Evolutionary conservation across 2,888 invertebrate species (phyloP), one percentile per base, ranked within the genome.

Genomic region (Lithodes maja): DNA sequence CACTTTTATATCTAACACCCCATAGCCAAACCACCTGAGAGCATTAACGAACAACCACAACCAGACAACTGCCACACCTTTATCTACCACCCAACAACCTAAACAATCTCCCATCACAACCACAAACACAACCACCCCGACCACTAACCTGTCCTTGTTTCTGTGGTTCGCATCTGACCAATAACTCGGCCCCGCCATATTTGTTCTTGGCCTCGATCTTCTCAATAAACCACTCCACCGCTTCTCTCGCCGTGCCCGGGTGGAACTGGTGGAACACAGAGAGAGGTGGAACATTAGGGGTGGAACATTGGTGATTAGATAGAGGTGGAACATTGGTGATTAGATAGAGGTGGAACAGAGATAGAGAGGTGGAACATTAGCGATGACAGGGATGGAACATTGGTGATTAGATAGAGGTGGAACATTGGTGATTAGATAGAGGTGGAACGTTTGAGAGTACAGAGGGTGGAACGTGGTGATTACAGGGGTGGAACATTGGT

Each of bases 121-220:
- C 79, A 1, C 81, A 17, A 17, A n/a, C 33, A 49, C 50, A 49
- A 49, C 3, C 3, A 55, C 55, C 2, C 0, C 9, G 2, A 15
- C 50, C 80, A 55, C 90, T 85, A 90, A 93, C 93, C 93, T 93
- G 93, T 80, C 92, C 93, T 2, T 87, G 79, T 53, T 90, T 85
- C 85, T 92, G 92, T 5, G 95, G 95, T 92, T 95, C 94, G 88
- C 94, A 94, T 92, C 95, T 93, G 0, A 95, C 94, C n/a, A 95
- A 92, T 2, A 95, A 93, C 93, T 95, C 95, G 3, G 95, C 95
- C 7, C 95, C 95, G 1, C 95, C 95, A 92, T 95, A 94, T 81
- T 94, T 93, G 79, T 94, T 94, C 91, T 94, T 94, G 15, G 94
- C 95, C 55, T 93, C 93, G 33, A 95, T 95, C 93, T 95, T 95